phyloP scores from a whole-genome alignment of 1,140 invertebrate genomes.

The Chironomus striatipennis region DNA sequence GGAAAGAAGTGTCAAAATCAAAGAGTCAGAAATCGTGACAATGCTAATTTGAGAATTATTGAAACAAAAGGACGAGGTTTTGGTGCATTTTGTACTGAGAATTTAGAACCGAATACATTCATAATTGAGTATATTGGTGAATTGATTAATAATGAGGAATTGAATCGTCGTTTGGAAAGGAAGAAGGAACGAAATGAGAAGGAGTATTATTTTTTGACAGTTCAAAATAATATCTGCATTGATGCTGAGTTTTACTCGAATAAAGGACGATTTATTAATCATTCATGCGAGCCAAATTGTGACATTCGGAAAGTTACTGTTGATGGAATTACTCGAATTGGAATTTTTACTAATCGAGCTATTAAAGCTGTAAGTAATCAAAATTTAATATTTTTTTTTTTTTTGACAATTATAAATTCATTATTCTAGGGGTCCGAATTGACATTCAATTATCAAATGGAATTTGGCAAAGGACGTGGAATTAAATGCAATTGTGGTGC shows the following conservation, averaged over 20 bases:
- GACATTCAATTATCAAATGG: constrained; percentile 91
- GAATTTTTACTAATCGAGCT: constrained; percentile 75
- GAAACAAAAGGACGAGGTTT: constrained; percentile 74
- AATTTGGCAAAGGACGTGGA: constrained; percentile 48
- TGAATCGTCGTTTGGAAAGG: constrained; percentile 62
- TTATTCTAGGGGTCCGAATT: constrained; percentile 65
- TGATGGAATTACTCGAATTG: constrained; percentile 79
- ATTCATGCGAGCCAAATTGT: constrained; percentile 92
- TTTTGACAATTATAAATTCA: constrained; percentile 26
- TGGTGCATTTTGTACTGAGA: constrained; percentile 67
- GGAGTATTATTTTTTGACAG: constrained; percentile 90
- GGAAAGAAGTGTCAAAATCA: constrained; percentile 79
- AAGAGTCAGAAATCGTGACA: constrained; percentile 71
- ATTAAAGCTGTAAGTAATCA: constrained; percentile 52
- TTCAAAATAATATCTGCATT: constrained; percentile 83
- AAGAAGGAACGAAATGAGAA: constrained; percentile 78
- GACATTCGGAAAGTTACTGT: constrained; percentile 93
- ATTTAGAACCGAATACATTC: constrained; percentile 73
- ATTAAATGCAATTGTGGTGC: too few species aligned
- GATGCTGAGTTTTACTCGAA: constrained; percentile 94
- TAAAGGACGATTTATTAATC: constrained; percentile 75
- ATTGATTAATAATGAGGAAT: constrained; percentile 86
- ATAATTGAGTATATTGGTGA: constrained; percentile 96
- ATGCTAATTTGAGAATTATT: constrained; percentile 67
- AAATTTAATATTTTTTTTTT: too few species aligned